phyloP scores from a whole-genome alignment of 1,140 invertebrate genomes.

The Atta texana region DNA sequence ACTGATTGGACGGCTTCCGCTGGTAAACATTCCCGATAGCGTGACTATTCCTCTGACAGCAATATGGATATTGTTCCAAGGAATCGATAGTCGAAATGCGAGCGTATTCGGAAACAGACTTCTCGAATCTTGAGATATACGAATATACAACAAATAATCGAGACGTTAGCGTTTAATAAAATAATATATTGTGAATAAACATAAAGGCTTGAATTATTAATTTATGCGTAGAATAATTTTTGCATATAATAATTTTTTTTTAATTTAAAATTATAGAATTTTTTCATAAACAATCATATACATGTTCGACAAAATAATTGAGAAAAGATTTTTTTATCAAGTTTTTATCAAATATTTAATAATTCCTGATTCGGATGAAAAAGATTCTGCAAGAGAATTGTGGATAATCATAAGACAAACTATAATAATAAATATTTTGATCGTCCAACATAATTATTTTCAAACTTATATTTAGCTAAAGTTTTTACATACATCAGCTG shows the following conservation, averaged over 20 bases:
- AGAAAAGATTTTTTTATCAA: slow-evolving; percentile 3
- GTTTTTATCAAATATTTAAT: neutral
- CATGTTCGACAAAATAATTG: neutral
- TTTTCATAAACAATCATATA: neutral
- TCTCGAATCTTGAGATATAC: neutral
- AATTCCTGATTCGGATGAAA: neutral
- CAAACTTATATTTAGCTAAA: too few relatives aligned
- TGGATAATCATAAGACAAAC: neutral
- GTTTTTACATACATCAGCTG: too few relatives aligned
- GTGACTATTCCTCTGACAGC: slow-evolving; percentile 36
- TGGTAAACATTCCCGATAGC: slow-evolving; percentile 67
- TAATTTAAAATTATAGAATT: neutral
- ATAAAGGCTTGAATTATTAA: neutral
- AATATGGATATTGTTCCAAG: slow-evolving; percentile 52
- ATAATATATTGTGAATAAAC: too few relatives aligned
- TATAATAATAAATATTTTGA: neutral
- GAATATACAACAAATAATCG: neutral
- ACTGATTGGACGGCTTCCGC: slow-evolving; percentile 66
- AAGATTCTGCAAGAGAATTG: neutral
- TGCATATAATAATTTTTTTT: neutral
- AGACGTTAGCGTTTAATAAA: neutral
- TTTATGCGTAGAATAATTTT: neutral
- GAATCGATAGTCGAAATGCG: slow-evolving; percentile 36
- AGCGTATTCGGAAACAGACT: slow-evolving; percentile 7
- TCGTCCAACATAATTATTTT: too few relatives aligned